Base-by-base conservation (phyloP, 23 tunicate genomes). In the Trididemnum nubilum region DNA sequence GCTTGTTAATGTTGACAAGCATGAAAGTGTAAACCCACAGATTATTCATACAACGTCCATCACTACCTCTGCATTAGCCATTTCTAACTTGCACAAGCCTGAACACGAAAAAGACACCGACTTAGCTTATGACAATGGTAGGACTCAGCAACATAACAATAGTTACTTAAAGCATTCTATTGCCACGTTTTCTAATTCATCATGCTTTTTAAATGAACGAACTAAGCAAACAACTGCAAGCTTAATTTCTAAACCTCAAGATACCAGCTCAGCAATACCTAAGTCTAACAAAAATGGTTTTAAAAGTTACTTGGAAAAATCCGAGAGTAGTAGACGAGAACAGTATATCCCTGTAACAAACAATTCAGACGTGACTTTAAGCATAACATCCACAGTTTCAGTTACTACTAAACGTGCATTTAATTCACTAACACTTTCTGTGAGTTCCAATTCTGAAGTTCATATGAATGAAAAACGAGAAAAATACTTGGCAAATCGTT, bases 11-110 rank as follows among this genome's bases (percentile, higher is more conserved):
- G 74, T 67, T 32, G 74, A 67, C 33, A 67, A 67, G 25, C 74
- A 67, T 24, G n/a, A 67, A 4, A 67, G 74, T n/a, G 25, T 67
- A 5, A 67, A 67, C 38, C 38, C 74, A 31, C 74, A 67, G 33
- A 67, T 67, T 31, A 67, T 67, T 7, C 74, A 67, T 33, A 67
- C 74, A 31, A 67, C 74, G 7, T 67, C 74, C 37, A 67, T 67
- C 74, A 67, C 74, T 5, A 67, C 74, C 22, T 67, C 74, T 5
- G 15, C 74, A 3, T 31, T 67, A 33, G 74, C 37, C 12, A 33
- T 33, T 33, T 5, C 38, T 7, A 32, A 67, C 33, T 67, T 33
- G 38, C 38, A 7, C 29, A 5, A 61, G 4, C 29, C 26, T 15
- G 26, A 61, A 21, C 67, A 61, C 5, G 29, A 61, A 7, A 44